phyloP scores from a whole-genome alignment of 2,113 vertebrate genomes.

The Argyrosomus japonicus region DNA sequence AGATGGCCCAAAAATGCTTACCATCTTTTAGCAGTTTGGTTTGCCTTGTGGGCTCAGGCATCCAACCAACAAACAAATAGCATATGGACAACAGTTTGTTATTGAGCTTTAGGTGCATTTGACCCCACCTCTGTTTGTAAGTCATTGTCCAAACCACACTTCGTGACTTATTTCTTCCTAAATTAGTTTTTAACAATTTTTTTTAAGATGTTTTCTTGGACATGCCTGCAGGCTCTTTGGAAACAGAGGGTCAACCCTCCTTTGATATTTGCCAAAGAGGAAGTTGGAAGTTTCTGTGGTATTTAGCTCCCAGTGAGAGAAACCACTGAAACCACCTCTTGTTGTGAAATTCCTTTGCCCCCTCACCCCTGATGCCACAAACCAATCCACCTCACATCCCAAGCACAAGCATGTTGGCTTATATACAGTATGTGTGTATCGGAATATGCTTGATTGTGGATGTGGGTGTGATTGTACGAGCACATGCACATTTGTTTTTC shows the following conservation, averaged over 20 bases:
- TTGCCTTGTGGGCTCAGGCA: conserved; percentile 22
- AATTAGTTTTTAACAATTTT: conserved; percentile 40
- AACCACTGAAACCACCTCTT: conserved; percentile 73
- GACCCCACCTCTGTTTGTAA: neutral
- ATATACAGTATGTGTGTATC: conserved; percentile 22
- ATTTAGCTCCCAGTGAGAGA: conserved; percentile 60
- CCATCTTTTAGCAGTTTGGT: conserved; percentile 42
- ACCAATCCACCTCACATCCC: conserved; percentile 61
- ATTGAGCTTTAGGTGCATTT: conserved; percentile 24
- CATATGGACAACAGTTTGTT: conserved; percentile 27
- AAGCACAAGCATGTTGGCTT: conserved; percentile 47
- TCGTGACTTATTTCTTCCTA: conserved; percentile 34
- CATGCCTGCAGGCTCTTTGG: conserved; percentile 23
- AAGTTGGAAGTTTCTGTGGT: conserved; percentile 66
- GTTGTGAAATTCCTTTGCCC: conserved; percentile 72
- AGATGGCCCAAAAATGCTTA: conserved; percentile 4
- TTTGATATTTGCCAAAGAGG: conserved; percentile 64
- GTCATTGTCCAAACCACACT: conserved; percentile 19
- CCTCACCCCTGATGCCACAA: conserved; percentile 49
- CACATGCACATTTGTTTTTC: conserved; percentile 59
- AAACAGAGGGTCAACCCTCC: conserved; percentile 35
- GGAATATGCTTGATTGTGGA: conserved; percentile 28
- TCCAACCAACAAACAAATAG: conserved; percentile 31
- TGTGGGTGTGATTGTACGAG: conserved; percentile 37
- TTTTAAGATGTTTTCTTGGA: conserved; percentile 26